These are phyloP conservation scores for Anguilla marmorata DNA, from an alignment of 2,797 vertebrate species.

Conservation along the genomic window DNA sequence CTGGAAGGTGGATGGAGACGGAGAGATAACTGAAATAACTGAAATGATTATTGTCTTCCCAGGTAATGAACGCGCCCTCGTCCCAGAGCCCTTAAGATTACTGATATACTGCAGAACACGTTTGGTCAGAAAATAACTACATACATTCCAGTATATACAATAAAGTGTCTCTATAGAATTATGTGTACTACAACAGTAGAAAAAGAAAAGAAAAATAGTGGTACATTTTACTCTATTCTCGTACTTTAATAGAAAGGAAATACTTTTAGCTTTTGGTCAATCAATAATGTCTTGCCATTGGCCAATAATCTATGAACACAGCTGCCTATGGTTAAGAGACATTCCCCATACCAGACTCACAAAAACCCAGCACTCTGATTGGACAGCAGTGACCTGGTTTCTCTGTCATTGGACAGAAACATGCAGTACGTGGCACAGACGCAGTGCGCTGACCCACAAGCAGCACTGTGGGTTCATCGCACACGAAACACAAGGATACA, in stretches of 20 bases:
- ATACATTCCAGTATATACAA: constrained; percentile 74
- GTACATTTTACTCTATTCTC: constrained; percentile 36
- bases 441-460: not conserved
- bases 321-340: constrained; percentile 28
- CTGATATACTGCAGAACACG: constrained; percentile 54
- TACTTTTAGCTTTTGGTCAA: constrained; percentile 32
- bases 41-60: constrained; percentile 56
- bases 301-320: constrained; percentile 37
- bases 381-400: constrained; percentile 11
- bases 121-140: constrained; percentile 61
- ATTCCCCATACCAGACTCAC: constrained; percentile 37
- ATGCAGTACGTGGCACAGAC: not conserved
- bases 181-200: constrained; percentile 58
- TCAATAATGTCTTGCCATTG: constrained; percentile 40
- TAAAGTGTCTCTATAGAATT: constrained; percentile 52
- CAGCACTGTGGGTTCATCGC: not conserved
- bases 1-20: constrained; percentile 51
- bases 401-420: not conserved
- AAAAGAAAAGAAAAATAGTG: constrained; percentile 51
- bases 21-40: constrained; percentile 47
- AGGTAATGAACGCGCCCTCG: constrained; percentile 48
- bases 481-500: not conserved
- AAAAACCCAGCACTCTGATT: constrained; percentile 33
- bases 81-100: constrained; percentile 64
- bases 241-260: constrained; percentile 28